A percentile compares a stretch with the other conserved stretches of the same genome.
phyloP scores from a whole-genome alignment of 2,113 vertebrate genomes.

The Antidorcas marsupialis region DNA sequence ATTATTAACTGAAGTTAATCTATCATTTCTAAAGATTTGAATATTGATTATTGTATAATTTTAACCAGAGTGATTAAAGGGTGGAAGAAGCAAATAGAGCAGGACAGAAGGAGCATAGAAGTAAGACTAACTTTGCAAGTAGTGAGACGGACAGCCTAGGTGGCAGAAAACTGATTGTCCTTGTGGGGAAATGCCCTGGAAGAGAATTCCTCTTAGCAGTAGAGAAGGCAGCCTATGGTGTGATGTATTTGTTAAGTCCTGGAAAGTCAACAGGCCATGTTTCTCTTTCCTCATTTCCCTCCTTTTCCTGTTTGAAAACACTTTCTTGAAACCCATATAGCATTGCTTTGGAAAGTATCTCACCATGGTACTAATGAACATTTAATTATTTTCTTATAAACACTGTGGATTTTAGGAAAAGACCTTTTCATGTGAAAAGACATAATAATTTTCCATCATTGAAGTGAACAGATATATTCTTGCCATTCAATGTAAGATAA shows the following conservation, averaged over 20 bases:
- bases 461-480: not conserved
- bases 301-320: not conserved
- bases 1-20: not conserved
- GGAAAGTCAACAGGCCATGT: not conserved
- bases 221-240: not conserved
- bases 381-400: slow-evolving; percentile 25
- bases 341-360: not conserved
- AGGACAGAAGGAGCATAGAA: not conserved
- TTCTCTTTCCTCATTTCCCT: not conserved
- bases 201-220: not conserved
- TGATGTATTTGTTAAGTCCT: not conserved
- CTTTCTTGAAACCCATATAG: not conserved
- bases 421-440: not conserved
- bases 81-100: not conserved
- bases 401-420: not conserved
- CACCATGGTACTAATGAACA: not conserved
- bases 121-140: not conserved
- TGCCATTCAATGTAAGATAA: not conserved
- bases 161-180: not conserved
- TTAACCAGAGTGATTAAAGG: not conserved
- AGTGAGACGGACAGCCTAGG: not conserved
- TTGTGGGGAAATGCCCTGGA: not conserved
- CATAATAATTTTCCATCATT: not conserved
- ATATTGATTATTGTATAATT: not conserved
- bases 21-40: not conserved